Evolutionary conservation across 2,888 invertebrate genomes (phyloP), one percentile per base, ranked within the genome.

Genomic region (Resseliella maxima): DNA sequence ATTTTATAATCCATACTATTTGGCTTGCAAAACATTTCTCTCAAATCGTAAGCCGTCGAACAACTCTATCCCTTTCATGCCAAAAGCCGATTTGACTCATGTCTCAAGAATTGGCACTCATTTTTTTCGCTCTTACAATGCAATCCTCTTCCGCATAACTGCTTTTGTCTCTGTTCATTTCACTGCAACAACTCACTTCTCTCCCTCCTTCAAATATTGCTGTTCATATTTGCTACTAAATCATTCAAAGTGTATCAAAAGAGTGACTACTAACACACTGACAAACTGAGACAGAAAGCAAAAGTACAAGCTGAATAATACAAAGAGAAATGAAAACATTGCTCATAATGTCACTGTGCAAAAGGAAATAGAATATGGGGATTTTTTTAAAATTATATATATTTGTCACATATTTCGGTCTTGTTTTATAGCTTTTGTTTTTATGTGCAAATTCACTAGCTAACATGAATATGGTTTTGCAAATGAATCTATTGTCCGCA

Each of bases 321-420:
- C 3, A 12, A 59, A 59, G 5, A 72, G 31, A 5, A 72, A 72
- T 31, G 31, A 38, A 38, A 38, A n/a, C n/a, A 83, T 27, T n/a
- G 83, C n/a, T 83, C 24, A 83, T 38, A 83, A 38, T 83, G 83
- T 83, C 83, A 83, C 38, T 83, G 38, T 83, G 83, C 38, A 38
- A n/a, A 81, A 50, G 18, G 18, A 18, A 38, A 72, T 31, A n/a
- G 38, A 38, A 83, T 83, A 21, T 38, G 10, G 36, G 81, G 81
- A 18, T 0, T 81, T 81, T 81, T 81, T 38, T 38, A 21, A 6
- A 38, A 10, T 83, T 12, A 41, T 64, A 2, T 27, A 3, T 64
- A n/a, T 31, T 27, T 64, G 18, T 64, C 64, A 59, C 24, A 24
- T 59, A 6, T 59, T 24, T 59, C 59, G 27, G 24, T 72, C 31